Conservation (phyloP, 2,888 invertebrate genomes). For the Linnaemya tessellans region DNA sequence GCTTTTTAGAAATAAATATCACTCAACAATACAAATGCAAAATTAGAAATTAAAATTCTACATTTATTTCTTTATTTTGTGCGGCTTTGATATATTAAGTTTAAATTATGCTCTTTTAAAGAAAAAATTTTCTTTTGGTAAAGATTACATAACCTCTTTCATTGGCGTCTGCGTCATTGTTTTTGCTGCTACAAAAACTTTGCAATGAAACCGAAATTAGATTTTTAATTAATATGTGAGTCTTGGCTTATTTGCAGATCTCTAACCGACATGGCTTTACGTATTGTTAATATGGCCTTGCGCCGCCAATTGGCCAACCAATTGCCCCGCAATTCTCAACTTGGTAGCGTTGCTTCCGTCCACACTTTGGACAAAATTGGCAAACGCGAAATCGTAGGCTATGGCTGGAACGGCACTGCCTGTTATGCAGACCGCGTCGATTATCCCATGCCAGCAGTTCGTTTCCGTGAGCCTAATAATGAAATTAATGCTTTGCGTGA, state of each 20-base stretch:
- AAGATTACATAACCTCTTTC: constrained; percentile 59
- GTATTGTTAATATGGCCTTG: constrained; percentile 79
- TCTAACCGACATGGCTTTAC: constrained; percentile 78
- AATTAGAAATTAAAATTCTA: background rate
- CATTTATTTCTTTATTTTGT: background rate
- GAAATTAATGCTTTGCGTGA: constrained; percentile 90
- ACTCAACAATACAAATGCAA: background rate
- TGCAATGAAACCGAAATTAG: background rate
- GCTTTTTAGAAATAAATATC: too few species aligned
- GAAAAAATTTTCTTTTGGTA: background rate
- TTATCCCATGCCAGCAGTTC: constrained; percentile 95
- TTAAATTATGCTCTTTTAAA: background rate
- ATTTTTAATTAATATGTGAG: background rate
- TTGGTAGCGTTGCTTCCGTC: constrained; percentile 80
- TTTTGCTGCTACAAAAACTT: background rate
- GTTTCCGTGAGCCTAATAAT: constrained; percentile 91
- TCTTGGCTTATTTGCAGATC: constrained; percentile 26
- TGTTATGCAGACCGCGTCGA: constrained; percentile 90
- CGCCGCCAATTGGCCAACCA: constrained; percentile 78
- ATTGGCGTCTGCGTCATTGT: constrained; percentile 24
- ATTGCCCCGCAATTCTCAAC: constrained; percentile 76
- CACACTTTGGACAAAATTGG: constrained; percentile 86
- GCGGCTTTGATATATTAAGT: background rate
- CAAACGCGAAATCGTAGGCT: constrained; percentile 95
- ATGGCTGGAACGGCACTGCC: constrained; percentile 92